These are phyloP conservation scores for Bryconaethiops microstoma DNA, from an alignment of 2,797 vertebrate genomes.

Conservation along the genomic window DNA sequence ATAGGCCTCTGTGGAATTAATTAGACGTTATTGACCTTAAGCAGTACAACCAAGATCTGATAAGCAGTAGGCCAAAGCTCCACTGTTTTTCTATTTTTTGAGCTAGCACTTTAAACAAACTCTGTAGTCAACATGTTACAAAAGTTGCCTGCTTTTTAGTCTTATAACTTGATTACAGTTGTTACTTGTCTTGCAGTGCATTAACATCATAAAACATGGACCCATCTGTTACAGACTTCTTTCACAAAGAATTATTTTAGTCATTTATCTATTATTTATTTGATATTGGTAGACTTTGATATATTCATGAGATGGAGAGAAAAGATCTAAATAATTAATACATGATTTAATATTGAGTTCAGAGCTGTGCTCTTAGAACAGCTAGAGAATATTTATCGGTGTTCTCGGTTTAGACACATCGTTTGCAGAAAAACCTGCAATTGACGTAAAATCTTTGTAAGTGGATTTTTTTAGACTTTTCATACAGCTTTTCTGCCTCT, in stretches of 20 bases:
- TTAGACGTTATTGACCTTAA: neutral
- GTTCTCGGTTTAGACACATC: neutral
- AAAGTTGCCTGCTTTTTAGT: no score
- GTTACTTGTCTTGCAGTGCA: neutral
- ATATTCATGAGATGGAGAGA: constrained; percentile 28
- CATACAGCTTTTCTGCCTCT: no score
- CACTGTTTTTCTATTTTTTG: neutral
- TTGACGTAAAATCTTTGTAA: no score
- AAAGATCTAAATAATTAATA: constrained; percentile 19
- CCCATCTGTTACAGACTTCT: neutral
- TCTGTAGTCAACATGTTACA: neutral
- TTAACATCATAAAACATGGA: neutral
- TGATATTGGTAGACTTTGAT: neutral
- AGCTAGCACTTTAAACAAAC: neutral
- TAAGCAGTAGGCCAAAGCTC: neutral
- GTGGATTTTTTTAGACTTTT: no score
- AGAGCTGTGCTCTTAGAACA: neutral
- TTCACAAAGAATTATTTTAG: neutral
- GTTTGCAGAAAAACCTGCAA: no score
- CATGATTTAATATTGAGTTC: constrained; percentile 10
- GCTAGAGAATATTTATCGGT: neutral
- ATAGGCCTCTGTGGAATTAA: neutral
- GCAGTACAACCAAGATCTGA: neutral
- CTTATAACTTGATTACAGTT: neutral
- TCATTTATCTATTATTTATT: constrained; percentile 17